phyloP scores from a whole-genome alignment of 2,113 vertebrate genomes.

The Alouatta palliata region DNA sequence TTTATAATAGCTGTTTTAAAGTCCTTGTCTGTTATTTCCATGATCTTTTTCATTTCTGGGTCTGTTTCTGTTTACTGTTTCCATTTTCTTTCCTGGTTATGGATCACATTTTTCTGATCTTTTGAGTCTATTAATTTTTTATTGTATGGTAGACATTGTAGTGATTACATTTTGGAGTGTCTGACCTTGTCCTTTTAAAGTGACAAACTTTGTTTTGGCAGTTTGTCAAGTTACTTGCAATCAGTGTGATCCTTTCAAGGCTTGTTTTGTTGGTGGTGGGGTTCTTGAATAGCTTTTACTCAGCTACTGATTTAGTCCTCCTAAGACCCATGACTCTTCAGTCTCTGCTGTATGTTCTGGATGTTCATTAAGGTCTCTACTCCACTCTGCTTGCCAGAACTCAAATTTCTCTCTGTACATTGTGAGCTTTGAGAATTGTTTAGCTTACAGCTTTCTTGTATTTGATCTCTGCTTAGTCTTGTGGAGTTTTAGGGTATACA shows the following conservation, averaged over 20 bases:
- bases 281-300: constrained; percentile 7
- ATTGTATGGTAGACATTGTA: neutral
- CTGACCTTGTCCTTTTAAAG: neutral
- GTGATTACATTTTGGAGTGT: neutral
- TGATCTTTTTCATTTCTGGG: constrained; percentile 1
- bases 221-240: neutral
- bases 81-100: neutral
- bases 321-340: neutral
- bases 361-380: neutral
- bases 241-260: neutral
- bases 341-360: neutral
- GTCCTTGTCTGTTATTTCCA: neutral
- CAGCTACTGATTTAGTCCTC: neutral
- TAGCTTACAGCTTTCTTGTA: neutral
- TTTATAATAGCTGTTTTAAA: constrained; percentile 24
- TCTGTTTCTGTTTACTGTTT: constrained; percentile 1
- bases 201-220: neutral
- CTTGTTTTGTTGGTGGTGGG: neutral
- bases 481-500: neutral
- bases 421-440: neutral
- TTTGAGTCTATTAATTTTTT: neutral
- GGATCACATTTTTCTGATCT: neutral
- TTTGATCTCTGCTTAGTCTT: neutral
- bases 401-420: neutral
- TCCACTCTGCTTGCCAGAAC: neutral